These are phyloP conservation scores for Podarcis cretensis DNA, from an alignment of 2,113 vertebrate species.

Conservation along the genomic window DNA sequence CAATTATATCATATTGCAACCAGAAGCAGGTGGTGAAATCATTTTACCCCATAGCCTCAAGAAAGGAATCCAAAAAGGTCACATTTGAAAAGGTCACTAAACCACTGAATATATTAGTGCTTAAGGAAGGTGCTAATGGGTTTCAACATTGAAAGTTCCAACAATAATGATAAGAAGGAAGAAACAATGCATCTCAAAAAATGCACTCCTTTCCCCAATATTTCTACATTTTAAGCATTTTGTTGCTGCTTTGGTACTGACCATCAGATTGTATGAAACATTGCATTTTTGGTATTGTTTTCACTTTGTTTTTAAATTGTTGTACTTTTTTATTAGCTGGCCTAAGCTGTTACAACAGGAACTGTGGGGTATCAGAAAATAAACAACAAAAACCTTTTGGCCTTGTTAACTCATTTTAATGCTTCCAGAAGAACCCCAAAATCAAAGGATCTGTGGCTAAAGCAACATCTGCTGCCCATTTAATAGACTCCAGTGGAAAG, in stretches of 20 bases:
- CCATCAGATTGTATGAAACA: no score
- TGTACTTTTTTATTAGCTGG: no score
- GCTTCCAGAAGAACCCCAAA: not conserved
- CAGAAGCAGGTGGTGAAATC: constrained; percentile 35
- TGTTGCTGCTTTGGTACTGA: not conserved
- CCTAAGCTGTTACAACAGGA: no score
- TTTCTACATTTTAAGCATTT: not conserved
- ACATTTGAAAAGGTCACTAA: constrained; percentile 63
- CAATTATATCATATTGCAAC: constrained; percentile 61
- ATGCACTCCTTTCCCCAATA: not conserved
- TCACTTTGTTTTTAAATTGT: no score
- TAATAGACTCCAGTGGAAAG: not conserved
- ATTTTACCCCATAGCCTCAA: constrained; percentile 52
- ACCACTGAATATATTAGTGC: constrained; percentile 58
- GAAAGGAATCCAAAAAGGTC: constrained; percentile 67
- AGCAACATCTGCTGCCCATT: not conserved
- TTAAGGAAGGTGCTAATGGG: constrained; percentile 38
- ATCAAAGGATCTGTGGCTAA: not conserved
- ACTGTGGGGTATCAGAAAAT: no score
- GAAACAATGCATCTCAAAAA: constrained; percentile 9
- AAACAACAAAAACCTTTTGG: no score
- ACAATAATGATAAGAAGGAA: constrained; percentile 30
- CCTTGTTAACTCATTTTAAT: not conserved
- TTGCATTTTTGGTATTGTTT: no score
- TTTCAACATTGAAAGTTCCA: constrained; percentile 52